A percentile compares a stretch with the other conserved stretches of the same genome.
Conservation (phyloP, 1,140 invertebrate species). For the Ceratoteleas bidentatus region DNA sequence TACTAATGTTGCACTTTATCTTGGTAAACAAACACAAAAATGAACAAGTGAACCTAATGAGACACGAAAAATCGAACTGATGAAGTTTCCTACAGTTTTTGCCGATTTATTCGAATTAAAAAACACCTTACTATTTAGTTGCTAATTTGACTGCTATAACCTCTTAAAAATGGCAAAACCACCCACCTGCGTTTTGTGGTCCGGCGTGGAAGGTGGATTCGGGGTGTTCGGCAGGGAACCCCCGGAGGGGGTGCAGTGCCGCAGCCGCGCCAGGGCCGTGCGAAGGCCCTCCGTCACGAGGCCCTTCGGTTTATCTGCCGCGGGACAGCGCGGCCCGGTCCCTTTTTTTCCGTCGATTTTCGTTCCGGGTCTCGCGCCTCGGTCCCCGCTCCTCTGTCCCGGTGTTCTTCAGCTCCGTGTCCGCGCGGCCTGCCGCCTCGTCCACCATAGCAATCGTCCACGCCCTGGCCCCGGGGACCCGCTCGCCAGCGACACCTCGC, state of each 20-base stretch:
- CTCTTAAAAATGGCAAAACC: too few species aligned
- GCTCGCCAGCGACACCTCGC: neutral
- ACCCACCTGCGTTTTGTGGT: slow-evolving; percentile 79
- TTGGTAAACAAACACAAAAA: too few species aligned
- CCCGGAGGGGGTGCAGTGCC: slow-evolving; percentile 80
- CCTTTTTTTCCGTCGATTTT: slow-evolving; percentile 53
- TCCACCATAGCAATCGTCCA: slow-evolving; percentile 53
- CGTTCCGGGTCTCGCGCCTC: slow-evolving; percentile 32
- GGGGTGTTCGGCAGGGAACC: slow-evolving; percentile 79
- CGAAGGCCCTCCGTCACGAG: slow-evolving; percentile 82
- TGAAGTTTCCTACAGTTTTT: too few species aligned
- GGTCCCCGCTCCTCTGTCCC: slow-evolving; percentile 25
- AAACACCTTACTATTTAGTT: too few species aligned
- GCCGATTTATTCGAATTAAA: too few species aligned
- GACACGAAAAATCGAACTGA: too few species aligned
- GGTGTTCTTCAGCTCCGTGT: slow-evolving; percentile 24
- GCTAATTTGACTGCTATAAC: too few species aligned
- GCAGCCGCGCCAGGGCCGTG: slow-evolving; percentile 82
- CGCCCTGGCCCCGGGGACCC: slow-evolving; percentile 7
- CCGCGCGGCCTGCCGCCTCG: slow-evolving; percentile 28
- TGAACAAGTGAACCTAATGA: too few species aligned
- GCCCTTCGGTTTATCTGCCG: slow-evolving; percentile 75
- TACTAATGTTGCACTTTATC: too few species aligned
- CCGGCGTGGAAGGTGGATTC: slow-evolving; percentile 79
- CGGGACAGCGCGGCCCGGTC: slow-evolving; percentile 44